Evolutionary conservation across 2,888 invertebrate genomes (phyloP).

Genomic region (Ectemnius cavifrons): DNA sequence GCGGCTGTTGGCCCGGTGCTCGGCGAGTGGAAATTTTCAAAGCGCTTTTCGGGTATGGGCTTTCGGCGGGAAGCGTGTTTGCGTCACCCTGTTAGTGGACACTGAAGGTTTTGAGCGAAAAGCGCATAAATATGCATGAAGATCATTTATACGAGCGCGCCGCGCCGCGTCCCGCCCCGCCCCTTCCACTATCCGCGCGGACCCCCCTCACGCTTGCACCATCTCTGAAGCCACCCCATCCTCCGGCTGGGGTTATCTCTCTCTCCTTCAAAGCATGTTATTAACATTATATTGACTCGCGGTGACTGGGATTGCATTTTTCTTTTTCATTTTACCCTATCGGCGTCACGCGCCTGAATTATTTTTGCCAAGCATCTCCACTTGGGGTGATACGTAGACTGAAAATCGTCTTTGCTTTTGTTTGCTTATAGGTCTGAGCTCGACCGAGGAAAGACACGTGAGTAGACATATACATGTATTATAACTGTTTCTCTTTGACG

Average conservation of each 20-base stretch:
- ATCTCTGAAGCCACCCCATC: conserved; percentile 8
- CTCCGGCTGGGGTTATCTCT: neutral
- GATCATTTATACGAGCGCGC: conserved; percentile 74
- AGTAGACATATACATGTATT: conserved; percentile 73
- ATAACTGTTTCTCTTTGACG: conserved; percentile 4
- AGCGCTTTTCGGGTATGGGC: conserved; percentile 71
- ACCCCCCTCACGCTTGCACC: conserved; percentile 20
- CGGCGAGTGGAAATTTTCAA: conserved; percentile 71
- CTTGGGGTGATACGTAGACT: conserved; percentile 42
- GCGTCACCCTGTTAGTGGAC: conserved; percentile 69
- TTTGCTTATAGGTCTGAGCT: conserved; percentile 81
- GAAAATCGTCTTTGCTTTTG: conserved; percentile 45
- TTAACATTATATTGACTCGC: conserved; percentile 70
- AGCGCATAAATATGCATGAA: conserved; percentile 77
- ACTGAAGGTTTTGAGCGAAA: conserved; percentile 73
- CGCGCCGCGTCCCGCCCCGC: neutral
- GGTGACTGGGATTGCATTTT: conserved; percentile 31
- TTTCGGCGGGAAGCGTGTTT: conserved; percentile 66
- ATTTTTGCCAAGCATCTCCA: conserved; percentile 34
- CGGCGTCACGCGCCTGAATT: conserved; percentile 38
- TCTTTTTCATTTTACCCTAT: conserved; percentile 30
- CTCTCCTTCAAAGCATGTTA: conserved; percentile 59
- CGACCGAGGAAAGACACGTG: conserved; percentile 83
- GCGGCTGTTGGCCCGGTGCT: conserved; percentile 47
- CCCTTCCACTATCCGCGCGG: conserved; percentile 21